phyloP scores from a whole-genome alignment of 30 jellyfish, hydroid and myxozoan genomes.

The Calvadosia cruxmelitensis region DNA sequence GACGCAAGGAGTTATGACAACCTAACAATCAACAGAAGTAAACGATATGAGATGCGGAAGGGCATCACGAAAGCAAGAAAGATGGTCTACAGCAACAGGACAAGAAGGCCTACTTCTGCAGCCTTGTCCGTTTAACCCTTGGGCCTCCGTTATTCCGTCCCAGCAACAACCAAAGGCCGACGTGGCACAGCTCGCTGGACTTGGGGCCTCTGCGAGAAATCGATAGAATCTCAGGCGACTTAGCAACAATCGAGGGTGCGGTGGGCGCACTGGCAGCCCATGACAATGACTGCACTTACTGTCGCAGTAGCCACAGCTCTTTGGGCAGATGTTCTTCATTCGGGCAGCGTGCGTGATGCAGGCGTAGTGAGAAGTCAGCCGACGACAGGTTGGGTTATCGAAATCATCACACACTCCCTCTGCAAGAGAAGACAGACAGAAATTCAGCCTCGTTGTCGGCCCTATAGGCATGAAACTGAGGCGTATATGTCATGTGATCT shows the following conservation, averaged over 20 bases:
- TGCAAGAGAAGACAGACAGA: neutral
- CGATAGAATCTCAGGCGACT: too few relatives aligned
- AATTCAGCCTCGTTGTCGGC: too few relatives aligned
- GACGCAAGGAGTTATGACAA: neutral
- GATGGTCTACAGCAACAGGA: neutral
- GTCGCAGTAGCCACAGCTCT: constrained; percentile 50
- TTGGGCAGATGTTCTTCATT: constrained; percentile 27
- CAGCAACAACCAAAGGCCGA: constrained; percentile 21
- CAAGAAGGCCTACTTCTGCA: constrained; percentile 6
- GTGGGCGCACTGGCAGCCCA: neutral
- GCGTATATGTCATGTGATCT: neutral
- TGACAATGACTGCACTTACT: constrained; percentile 1
- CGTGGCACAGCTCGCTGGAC: constrained; percentile 11
- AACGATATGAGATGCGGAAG: too few relatives aligned
- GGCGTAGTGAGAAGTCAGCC: constrained; percentile 8
- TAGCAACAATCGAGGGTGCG: too few relatives aligned
- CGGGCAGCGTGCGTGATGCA: constrained; percentile 9
- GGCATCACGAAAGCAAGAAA: too few relatives aligned
- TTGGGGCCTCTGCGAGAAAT: constrained; percentile 5
- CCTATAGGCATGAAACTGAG: too few relatives aligned
- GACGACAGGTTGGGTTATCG: constrained; percentile 26
- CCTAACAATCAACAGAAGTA: neutral
- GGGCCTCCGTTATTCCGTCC: constrained; percentile 9
- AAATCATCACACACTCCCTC: constrained; percentile 17
- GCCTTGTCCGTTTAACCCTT: constrained; percentile 11